Conservation (phyloP, 2,888 invertebrate species). For the Cosmorhoe ocellata region DNA sequence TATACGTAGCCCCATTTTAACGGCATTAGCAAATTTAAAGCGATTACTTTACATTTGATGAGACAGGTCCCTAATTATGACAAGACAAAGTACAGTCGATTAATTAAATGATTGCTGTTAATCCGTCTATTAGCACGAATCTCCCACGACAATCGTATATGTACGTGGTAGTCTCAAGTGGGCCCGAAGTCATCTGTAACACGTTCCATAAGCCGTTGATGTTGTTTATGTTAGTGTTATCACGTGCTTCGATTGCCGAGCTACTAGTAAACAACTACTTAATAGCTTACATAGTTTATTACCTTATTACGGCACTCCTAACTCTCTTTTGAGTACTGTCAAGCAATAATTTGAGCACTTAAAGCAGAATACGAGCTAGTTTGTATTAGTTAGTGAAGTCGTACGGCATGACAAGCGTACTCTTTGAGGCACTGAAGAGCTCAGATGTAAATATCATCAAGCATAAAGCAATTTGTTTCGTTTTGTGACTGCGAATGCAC, state of each 20-base stretch:
- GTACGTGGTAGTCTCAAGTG: conserved; percentile 37
- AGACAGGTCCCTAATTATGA: conserved; percentile 14
- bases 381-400: too few species aligned
- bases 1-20: neutral
- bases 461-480: too few species aligned
- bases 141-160: conserved; percentile 30
- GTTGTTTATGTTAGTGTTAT: conserved; percentile 57
- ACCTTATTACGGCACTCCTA: conserved; percentile 27
- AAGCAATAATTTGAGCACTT: too few species aligned
- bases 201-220: conserved; percentile 31
- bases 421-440: too few species aligned
- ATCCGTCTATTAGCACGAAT: conserved; percentile 26
- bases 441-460: too few species aligned
- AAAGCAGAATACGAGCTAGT: too few species aligned
- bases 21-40: conserved; percentile 2
- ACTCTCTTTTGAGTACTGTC: neutral
- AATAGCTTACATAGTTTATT: conserved; percentile 43
- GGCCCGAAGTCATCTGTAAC: conserved; percentile 34
- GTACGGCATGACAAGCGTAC: too few species aligned
- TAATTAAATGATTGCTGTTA: conserved; percentile 36
- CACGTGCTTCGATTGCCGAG: conserved; percentile 56
- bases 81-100: conserved; percentile 10
- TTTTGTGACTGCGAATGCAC: neutral
- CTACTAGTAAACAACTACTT: conserved; percentile 51
- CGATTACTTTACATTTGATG: neutral